These are phyloP conservation scores for Tanytarsus gracilentus DNA, from an alignment of 2,888 invertebrate genomes.

Conservation along the genomic window DNA sequence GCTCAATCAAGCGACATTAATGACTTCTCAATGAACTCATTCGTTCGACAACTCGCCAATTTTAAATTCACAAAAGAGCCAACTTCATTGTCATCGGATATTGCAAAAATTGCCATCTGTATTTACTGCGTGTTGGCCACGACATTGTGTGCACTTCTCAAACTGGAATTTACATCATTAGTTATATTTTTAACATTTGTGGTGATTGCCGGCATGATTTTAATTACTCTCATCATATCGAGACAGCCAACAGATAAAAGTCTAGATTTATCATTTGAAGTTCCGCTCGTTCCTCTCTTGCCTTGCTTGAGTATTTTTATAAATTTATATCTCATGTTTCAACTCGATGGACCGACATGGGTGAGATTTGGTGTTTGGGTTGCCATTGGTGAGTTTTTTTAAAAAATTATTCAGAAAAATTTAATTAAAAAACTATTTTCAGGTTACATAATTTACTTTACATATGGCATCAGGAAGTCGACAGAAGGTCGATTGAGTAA, in stretches of 20 bases:
- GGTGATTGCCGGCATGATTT: conserved; percentile 47
- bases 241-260: conserved; percentile 58
- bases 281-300: conserved; percentile 75
- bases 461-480: conserved; percentile 74
- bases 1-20: conserved; percentile 37
- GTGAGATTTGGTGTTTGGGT: conserved; percentile 81
- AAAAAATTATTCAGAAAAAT: neutral
- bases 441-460: conserved; percentile 79
- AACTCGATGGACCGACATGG: conserved; percentile 79
- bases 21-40: conserved; percentile 35
- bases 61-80: conserved; percentile 61
- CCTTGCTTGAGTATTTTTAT: conserved; percentile 77
- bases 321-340: conserved; percentile 85
- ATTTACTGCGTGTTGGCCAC: conserved; percentile 48
- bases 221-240: conserved; percentile 52
- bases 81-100: conserved; percentile 52
- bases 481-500: conserved; percentile 45
- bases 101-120: conserved; percentile 54
- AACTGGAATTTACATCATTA: conserved; percentile 22
- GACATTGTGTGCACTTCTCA: conserved; percentile 35
- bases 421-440: conserved; percentile 31
- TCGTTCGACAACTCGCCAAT: conserved; percentile 57
- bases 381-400: conserved; percentile 53
- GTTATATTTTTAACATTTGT: conserved; percentile 43
- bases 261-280: conserved; percentile 60